Evolutionary conservation across 2,797 vertebrate species (phyloP), one percentile per base, ranked within the genome.

Genomic region (Acanthurus tractus): DNA sequence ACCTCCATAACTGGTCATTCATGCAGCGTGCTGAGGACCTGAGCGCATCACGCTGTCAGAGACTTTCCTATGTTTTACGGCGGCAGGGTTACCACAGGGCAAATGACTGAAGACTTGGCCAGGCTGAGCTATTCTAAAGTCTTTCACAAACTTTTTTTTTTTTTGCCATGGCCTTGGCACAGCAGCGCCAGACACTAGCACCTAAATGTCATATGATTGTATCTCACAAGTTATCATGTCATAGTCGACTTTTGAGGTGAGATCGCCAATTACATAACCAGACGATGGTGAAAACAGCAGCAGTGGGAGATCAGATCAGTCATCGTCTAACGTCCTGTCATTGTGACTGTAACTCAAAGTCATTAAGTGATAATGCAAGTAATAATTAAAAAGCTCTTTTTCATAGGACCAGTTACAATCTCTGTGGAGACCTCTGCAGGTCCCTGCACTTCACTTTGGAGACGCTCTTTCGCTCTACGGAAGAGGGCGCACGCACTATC

Each of bases 401-500:
- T 7, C 44, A 10, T 0, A 17, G 20, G 17, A 44, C 10, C 40
- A 62, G 25, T n/a, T 61, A 54, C 29, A 56, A 6, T 38, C 59
- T 11, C 15, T 50, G 46, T 17, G 3, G 66, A 48, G 63, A 54
- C 55, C 62, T 53, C 70, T 29, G 38, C 52, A 61, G 62, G 54
- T 61, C 34, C 38, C 25, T 7, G 3, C 5, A 29, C 61, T 74
- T 53, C 8, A 58, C 14, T n/a, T 14, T 13, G 6, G 52, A 6
- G 11, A 38, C 6, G 53, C 10, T 57, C 53, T 25, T 48, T 8
- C n/a, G 15, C 14, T 59, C 55, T 59, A 74, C 91, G 82, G 88
- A 75, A 93, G 91, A 89, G 92, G 91, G 92, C 90, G 91, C 86
- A 72, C 90, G 90, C 86, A 70, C 76, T 20, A 61, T 62, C 54